phyloP scores from a whole-genome alignment of 2,888 invertebrate species.

The Patella caerulea region DNA sequence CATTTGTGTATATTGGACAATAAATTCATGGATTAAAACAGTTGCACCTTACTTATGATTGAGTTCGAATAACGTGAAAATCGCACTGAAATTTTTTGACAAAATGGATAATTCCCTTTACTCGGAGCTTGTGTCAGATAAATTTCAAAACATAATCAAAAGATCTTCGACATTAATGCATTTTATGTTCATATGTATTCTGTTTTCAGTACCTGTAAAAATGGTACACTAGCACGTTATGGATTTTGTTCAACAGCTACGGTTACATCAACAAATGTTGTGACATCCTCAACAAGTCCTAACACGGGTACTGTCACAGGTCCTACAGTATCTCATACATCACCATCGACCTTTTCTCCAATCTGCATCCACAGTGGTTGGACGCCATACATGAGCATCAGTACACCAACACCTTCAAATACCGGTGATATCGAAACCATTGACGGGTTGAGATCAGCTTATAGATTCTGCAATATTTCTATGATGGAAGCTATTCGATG shows the following conservation, averaged over 20 bases:
- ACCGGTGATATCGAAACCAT: slow-evolving; percentile 64
- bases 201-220: slow-evolving; percentile 62
- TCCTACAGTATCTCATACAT: not conserved
- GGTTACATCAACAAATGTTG: slow-evolving; percentile 21
- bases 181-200: slow-evolving; percentile 9
- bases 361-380: slow-evolving; percentile 80
- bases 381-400: slow-evolving; percentile 83
- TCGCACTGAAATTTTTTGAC: too few species aligned
- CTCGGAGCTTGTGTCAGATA: too few species aligned
- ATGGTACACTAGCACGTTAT: slow-evolving; percentile 52
- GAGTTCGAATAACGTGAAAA: too few species aligned
- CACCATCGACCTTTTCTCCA: slow-evolving; percentile 27
- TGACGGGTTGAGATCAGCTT: slow-evolving; percentile 42
- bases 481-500: slow-evolving; percentile 80
- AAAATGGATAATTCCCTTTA: too few species aligned
- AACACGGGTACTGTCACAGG: slow-evolving; percentile 20
- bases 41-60: too few species aligned
- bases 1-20: too few species aligned
- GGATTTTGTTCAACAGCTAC: not conserved
- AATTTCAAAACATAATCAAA: too few species aligned
- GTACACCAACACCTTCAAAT: slow-evolving; percentile 55
- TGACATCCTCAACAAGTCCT: slow-evolving; percentile 18
- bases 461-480: slow-evolving; percentile 52
- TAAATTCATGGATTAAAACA: too few species aligned
- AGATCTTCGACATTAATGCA: too few species aligned